Evolutionary conservation across 2,113 vertebrate genomes (phyloP).

Genomic region (Neogobius melanostomus): DNA sequence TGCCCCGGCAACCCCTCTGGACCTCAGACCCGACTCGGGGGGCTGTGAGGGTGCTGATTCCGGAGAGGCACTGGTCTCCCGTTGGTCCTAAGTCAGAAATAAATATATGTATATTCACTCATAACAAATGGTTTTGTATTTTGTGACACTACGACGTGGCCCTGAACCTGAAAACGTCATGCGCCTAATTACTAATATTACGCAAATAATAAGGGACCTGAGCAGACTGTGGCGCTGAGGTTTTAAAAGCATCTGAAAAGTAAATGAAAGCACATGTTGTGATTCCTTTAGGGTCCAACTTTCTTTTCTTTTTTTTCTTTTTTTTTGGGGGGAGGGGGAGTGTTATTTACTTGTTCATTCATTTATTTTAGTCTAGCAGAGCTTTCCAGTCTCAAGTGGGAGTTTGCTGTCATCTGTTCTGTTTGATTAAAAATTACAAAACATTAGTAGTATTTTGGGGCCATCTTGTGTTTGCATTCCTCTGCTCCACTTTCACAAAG

Average conservation of each 20-base stretch:
- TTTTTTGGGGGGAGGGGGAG: no score
- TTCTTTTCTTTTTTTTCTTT: no score
- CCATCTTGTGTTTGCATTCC: slow-evolving; percentile 4
- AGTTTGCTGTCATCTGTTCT: not conserved
- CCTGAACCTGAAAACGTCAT: no score
- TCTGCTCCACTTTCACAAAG: slow-evolving; percentile 13
- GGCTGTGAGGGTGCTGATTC: slow-evolving; percentile 38
- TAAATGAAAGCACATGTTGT: no score
- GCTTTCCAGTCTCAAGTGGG: not conserved
- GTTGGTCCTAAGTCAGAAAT: slow-evolving; percentile 19
- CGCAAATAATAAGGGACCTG: no score
- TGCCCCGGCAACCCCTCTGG: slow-evolving; percentile 62
- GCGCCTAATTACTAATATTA: no score
- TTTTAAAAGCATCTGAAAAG: no score
- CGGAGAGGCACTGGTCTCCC: slow-evolving; percentile 22
- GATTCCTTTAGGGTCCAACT: no score
- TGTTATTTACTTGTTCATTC: not conserved
- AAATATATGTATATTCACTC: not conserved
- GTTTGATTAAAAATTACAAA: not conserved
- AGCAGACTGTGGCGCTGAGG: no score
- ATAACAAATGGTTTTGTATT: not conserved
- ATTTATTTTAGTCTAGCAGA: not conserved
- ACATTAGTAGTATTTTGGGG: slow-evolving; percentile 2
- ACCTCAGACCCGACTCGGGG: slow-evolving; percentile 40
- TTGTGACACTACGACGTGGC: no score